Percentiles rank a stretch among this genome's conserved stretches.
Evolutionary conservation across 35 echinoderm and acorn worm genomes (phyloP).

Genomic region (Strongylocentrotus purpuratus): DNA sequence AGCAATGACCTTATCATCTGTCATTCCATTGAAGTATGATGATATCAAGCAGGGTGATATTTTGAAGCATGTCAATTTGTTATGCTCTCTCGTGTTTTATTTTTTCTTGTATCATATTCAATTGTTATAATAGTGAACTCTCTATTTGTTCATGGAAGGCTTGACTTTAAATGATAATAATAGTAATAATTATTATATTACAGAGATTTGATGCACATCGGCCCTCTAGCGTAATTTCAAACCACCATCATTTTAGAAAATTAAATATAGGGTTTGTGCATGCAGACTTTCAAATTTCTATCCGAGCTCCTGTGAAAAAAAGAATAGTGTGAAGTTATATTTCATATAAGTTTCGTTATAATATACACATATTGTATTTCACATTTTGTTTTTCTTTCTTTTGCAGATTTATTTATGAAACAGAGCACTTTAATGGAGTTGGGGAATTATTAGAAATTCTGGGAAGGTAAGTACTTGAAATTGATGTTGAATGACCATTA

Average conservation of each 20-base stretch:
- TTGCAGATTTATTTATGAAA: conserved; percentile 99
- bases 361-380: not conserved
- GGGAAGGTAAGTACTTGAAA: conserved; percentile 83
- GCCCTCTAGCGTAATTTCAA: no score
- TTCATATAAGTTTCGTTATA: not conserved
- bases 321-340: not conserved
- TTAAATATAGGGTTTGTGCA: no score
- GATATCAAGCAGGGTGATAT: no score
- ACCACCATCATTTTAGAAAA: no score
- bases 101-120: no score
- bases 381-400: conserved; percentile 26
- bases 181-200: no score
- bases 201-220: no score
- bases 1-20: conserved; percentile 44
- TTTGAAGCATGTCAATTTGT: no score
- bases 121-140: no score
- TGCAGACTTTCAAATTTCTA: not conserved
- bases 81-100: no score
- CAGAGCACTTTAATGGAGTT: conserved; percentile 99
- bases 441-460: conserved; percentile 99
- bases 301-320: not conserved
- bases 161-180: no score
- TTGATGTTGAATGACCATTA: not conserved
- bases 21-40: not conserved
- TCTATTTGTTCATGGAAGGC: no score